A percentile compares a stretch with the other conserved stretches of the same genome.
Conservation (phyloP, 2,888 invertebrate genomes). For the Bedellia somnulentella region DNA sequence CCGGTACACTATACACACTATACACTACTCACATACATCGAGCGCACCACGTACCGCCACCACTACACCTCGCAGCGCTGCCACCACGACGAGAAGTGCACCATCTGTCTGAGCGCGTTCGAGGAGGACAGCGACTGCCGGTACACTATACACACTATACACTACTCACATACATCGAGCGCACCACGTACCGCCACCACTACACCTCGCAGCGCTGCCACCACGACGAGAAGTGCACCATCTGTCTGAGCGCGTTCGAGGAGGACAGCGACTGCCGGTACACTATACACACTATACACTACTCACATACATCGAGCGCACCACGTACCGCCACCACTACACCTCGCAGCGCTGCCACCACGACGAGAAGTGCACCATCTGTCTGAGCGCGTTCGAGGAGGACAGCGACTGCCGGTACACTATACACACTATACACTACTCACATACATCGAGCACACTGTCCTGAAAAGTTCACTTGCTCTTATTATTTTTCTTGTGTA, state of each 20-base stretch:
- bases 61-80: slow-evolving; percentile 70
- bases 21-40: no score
- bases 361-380: slow-evolving; percentile 89
- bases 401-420: slow-evolving; percentile 85
- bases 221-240: slow-evolving; percentile 86
- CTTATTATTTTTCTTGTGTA: no score
- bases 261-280: slow-evolving; percentile 84
- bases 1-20: no score
- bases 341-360: slow-evolving; percentile 73
- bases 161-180: no score
- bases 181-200: slow-evolving; percentile 83
- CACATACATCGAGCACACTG: no score
- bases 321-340: no score
- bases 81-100: slow-evolving; percentile 86
- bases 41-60: slow-evolving; percentile 83
- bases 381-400: slow-evolving; percentile 83
- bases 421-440: no score
- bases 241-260: slow-evolving; percentile 87
- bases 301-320: no score
- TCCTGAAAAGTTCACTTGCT: no score
- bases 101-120: slow-evolving; percentile 86
- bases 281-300: no score
- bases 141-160: no score
- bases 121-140: slow-evolving; percentile 85
- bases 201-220: slow-evolving; percentile 72